Base-by-base conservation (phyloP, 1,140 invertebrate species). In the Drosophila ogumai region DNA sequence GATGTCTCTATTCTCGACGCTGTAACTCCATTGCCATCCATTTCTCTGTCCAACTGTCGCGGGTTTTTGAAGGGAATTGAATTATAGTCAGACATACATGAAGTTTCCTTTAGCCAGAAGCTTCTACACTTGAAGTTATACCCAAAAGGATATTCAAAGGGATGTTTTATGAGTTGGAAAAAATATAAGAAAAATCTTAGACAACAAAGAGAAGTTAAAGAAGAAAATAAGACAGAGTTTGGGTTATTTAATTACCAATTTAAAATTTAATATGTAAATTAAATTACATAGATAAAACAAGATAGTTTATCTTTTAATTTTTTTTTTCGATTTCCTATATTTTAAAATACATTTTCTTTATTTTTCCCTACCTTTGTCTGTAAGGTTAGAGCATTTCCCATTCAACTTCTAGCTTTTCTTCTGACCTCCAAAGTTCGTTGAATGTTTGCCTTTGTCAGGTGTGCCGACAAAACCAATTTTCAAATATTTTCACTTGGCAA, bases 401-500 rank as follows among this genome's bases (percentile, higher is more conserved):
- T 71, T 85, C 74, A 54, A 46, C n/a, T 64, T 44, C 9, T 17
- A 12, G 5, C n/a, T 28, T 36, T 50, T 50, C 59, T 41, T 13
- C 36, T 59, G 68, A 81, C 71, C 47, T 55, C 40, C 43, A 25
- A 43, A 73, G 58, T 77, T 82, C 67, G 60, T 50, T 88, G 80
- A 47, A 63, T 90, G 73, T 84, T 90, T 90, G 74, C 60, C 82
- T 91, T 91, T 91, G 82, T 87, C 82, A 90, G 86, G 78, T 87
- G 82, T 63, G 81, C 85, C 81, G 80, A 82, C 73, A 85, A 91
- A 91, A 91, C 90, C 90, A 91, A 91, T 87, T 90, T 84, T 90
- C 90, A 91, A 91, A 91, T 91, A 91, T 91, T 91, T 91, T 91
- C 79, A 91, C 84, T 91, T 91, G 85, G 61, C 65, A 78, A 84